These are phyloP conservation scores for Drosophila melanica DNA, from an alignment of 1,140 invertebrate species.

Conservation along the genomic window DNA sequence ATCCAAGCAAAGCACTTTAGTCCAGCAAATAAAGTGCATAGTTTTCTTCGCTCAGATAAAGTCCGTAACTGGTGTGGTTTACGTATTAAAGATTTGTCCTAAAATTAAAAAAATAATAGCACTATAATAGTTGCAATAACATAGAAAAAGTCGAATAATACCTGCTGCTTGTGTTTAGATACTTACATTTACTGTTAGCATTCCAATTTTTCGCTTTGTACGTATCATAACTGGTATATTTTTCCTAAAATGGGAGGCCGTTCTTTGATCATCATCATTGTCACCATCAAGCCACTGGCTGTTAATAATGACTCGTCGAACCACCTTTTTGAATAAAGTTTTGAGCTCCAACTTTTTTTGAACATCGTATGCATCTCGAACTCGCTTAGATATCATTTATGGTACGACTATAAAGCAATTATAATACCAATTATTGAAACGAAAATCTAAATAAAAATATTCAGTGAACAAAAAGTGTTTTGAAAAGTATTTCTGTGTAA, in stretches of 20 bases:
- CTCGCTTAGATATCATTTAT: conserved; percentile 32
- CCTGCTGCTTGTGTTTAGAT: not conserved
- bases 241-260: not conserved
- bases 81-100: conserved; percentile 56
- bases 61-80: conserved; percentile 36
- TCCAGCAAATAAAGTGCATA: conserved; percentile 38
- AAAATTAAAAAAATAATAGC: not conserved
- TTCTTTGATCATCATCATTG: conserved; percentile 1
- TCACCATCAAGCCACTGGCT: conserved; percentile 39
- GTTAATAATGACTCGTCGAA: conserved; percentile 52
- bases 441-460: not conserved
- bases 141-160: no score
- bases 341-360: conserved; percentile 20
- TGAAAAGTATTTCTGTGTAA: no score
- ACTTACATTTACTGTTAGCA: conserved; percentile 39
- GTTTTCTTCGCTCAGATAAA: conserved; percentile 35
- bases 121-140: no score
- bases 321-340: conserved; percentile 41
- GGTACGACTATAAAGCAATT: not conserved
- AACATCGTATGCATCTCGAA: conserved; percentile 1
- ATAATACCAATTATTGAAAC: not conserved
- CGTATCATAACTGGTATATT: conserved; percentile 28
- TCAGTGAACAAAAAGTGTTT: no score
- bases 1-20: conserved; percentile 38
- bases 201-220: conserved; percentile 21